Evolutionary conservation across 2,888 invertebrate genomes (phyloP), one percentile per base, ranked within the genome.

Genomic region (Pyrocoelia pectoralis): DNA sequence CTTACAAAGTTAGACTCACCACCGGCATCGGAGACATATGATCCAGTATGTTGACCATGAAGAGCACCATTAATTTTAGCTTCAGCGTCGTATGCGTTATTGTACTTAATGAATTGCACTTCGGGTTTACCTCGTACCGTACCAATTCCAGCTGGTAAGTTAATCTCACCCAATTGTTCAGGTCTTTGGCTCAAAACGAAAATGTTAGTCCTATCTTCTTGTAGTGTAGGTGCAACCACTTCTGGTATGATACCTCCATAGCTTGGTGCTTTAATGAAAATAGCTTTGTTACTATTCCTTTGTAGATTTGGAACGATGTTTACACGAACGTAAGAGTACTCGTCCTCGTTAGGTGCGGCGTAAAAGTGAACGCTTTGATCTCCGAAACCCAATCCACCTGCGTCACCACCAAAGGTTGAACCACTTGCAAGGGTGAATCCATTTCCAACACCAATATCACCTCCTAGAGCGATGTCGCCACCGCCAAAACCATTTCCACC

Each of bases 31-130:
- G 56, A 50, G 17, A 61, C 66, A 17, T 15, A 38, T n/a, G 59
- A 43, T 12, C 64, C 63, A 8, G 61, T 46, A 28, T 56, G 40
- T 1, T 41, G 41, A n/a, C 62, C 67, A 13, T 67, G 66, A 10
- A 50, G 43, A 8, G 52, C 68, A 54, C 14, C 68, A 53, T 64
- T 68, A 69, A 55, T 66, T 68, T 17, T 67, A 65, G 28, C 33
- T 41, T 64, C 65, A 24, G 58, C 69, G 12, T 68, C 56, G 4
- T 82, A 83, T 82, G 88, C 88, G 66, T 89, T 89, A 83, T 89
- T 89, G 86, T 90, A 90, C 71, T 89, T 87, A 85, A 89, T 92
- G 86, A 92, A 92, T 87, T 92, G 92, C 64, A 92, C 92, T 82
- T 92, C 92, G 63, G 92, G 92, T 83, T 92, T 92, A 79, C 90